phyloP scores from a whole-genome alignment of 2,888 invertebrate genomes.

The Chirona hameri region DNA sequence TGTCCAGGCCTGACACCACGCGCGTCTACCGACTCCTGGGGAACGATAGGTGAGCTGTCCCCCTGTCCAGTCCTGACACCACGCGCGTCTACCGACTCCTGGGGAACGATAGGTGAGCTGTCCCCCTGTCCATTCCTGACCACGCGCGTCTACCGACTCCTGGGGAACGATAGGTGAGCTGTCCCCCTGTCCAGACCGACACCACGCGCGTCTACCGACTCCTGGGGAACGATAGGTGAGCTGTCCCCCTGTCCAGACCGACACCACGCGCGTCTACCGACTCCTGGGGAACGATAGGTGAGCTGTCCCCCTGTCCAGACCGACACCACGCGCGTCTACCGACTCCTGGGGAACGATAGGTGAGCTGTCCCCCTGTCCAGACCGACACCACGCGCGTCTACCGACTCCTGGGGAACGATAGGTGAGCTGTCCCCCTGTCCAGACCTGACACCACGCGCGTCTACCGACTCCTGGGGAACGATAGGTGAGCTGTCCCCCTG shows the following conservation, averaged over 20 bases:
- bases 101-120: conserved; percentile 82
- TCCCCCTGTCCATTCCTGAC: not conserved
- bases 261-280: conserved; percentile 83
- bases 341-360: conserved; percentile 63
- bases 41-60: no score
- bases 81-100: conserved; percentile 86
- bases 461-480: conserved; percentile 88
- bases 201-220: not conserved
- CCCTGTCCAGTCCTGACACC: no score
- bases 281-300: conserved; percentile 94
- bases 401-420: no score
- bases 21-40: no score
- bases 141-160: not conserved
- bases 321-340: not conserved
- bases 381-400: not conserved
- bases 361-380: conserved; percentile 45
- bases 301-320: not conserved
- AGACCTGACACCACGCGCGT: conserved; percentile 84
- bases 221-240: no score
- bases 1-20: not conserved
- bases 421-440: no score
- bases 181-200: not conserved
- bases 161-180: conserved; percentile 67
- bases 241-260: no score
- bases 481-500: conserved; percentile 64